Evolutionary conservation across 2,113 vertebrate species (phyloP), one percentile per base, ranked within the genome.

Genomic region (Larimichthys crocea): DNA sequence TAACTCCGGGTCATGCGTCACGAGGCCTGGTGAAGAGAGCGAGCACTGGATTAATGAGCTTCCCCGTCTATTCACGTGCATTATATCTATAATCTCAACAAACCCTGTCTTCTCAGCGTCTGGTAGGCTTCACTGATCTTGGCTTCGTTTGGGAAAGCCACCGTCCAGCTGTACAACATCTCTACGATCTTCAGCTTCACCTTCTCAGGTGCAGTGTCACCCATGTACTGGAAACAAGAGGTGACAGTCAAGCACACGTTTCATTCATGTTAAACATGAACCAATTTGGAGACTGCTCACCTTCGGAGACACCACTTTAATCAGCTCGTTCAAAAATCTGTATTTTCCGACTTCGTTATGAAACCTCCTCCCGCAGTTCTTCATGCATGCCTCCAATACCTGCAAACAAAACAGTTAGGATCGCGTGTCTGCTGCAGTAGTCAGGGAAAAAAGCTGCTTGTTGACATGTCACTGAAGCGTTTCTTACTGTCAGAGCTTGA

Each of bases 341-440:
- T 98, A 99, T 91, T 99, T 99, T 8, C 96, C 97, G 0, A 99
- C 96, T 96, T 99, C 98, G 3, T 96, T 97, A 88, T 99, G 98
- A 94, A 99, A 97, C 81, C 98, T 95, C 89, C 95, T 94, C 64
- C 97, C 98, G 17, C 98, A 99, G 78, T 99, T 99, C 95, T 99
- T 99, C 98, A 99, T 99, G 55, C 97, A 97, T 0, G 98, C 98
- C 92, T 99, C 98, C 82, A 99, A 90, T 15, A 99, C 98, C 98
- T 99, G 92, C 2, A 74, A 73, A 77, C 16, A 75, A 71, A 60
- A 49, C 2, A 19, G 48, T 64, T 31, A 17, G 20, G 15, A 35
- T 60, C 5, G 53, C 5, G n/a, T 7, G 40, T 11, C 9, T 52
- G 62, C 20, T 61, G 44, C 5, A 24, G 57, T n/a, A 9, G 48